Conservation (phyloP, 2,113 vertebrate species). For the Cheilinus undulatus region DNA sequence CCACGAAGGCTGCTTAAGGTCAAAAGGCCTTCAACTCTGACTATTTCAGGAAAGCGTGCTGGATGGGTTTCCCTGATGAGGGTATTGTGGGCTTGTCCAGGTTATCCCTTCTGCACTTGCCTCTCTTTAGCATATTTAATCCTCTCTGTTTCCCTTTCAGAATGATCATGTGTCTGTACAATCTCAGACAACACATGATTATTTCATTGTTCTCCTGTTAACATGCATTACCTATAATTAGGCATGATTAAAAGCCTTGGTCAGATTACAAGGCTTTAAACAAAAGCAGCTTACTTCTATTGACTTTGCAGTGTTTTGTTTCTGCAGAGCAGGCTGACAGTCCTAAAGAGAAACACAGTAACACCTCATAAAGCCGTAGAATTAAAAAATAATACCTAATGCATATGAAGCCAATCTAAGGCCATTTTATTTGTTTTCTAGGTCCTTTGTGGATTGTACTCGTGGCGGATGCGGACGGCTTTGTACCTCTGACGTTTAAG, state of each 20-base stretch:
- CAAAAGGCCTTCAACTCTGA: background rate
- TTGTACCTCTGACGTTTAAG: conserved; percentile 89
- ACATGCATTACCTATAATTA: conserved; percentile 70
- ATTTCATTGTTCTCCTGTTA: conserved; percentile 37
- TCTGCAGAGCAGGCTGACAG: conserved; percentile 1
- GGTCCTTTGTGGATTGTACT: conserved; percentile 92
- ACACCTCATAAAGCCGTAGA: background rate
- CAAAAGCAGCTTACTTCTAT: conserved; percentile 77
- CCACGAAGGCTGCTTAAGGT: background rate
- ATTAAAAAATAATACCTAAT: background rate
- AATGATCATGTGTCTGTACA: background rate
- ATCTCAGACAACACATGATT: background rate
- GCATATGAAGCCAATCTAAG: background rate
- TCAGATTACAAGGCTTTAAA: conserved; percentile 76
- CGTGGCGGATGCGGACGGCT: conserved; percentile 90
- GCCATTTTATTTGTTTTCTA: conserved; percentile 66
- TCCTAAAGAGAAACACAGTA: background rate
- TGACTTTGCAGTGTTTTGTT: conserved; percentile 45
- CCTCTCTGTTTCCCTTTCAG: background rate
- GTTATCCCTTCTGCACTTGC: background rate
- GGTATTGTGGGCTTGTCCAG: background rate
- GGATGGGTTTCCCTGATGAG: background rate
- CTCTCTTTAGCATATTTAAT: background rate
- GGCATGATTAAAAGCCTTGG: conserved; percentile 73
- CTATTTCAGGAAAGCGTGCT: background rate